phyloP scores from a whole-genome alignment of 2,113 vertebrate species.

The Syrmaticus mikado region DNA sequence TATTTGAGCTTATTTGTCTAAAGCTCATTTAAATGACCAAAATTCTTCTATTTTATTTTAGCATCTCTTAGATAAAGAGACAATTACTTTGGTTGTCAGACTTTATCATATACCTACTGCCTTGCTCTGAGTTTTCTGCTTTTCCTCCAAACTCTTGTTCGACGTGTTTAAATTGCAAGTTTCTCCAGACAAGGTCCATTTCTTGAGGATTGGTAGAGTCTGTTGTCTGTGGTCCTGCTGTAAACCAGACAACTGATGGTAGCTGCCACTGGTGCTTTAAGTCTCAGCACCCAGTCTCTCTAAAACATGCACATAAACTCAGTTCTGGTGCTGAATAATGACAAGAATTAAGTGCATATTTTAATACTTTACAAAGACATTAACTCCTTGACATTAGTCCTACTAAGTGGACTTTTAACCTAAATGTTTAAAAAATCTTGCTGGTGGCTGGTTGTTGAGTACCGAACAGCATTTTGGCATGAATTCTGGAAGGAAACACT shows the following conservation, averaged over 20 bases:
- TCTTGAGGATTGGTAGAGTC: not conserved
- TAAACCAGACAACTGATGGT: not conserved
- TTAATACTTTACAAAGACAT: not conserved
- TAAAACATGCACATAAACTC: not conserved
- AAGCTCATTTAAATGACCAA: not conserved
- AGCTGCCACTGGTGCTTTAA: accelerated
- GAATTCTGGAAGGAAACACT: not conserved
- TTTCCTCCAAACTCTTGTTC: not conserved
- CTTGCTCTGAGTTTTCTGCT: not conserved
- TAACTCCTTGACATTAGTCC: not conserved
- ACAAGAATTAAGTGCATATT: not conserved
- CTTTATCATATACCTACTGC: not conserved
- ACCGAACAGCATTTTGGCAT: not conserved
- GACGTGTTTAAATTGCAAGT: not conserved
- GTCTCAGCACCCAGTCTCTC: not conserved
- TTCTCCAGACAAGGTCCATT: not conserved
- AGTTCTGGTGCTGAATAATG: not conserved
- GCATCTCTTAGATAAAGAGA: not conserved
- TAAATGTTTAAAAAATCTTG: not conserved
- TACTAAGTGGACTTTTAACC: not conserved
- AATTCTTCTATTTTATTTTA: not conserved
- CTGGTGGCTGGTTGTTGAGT: not conserved
- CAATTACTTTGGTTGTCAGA: not conserved
- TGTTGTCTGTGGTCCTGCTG: not conserved
- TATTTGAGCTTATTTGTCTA: not conserved